Evolutionary conservation across 2,888 invertebrate genomes (phyloP).

Genomic region (Tipula lateralis): DNA sequence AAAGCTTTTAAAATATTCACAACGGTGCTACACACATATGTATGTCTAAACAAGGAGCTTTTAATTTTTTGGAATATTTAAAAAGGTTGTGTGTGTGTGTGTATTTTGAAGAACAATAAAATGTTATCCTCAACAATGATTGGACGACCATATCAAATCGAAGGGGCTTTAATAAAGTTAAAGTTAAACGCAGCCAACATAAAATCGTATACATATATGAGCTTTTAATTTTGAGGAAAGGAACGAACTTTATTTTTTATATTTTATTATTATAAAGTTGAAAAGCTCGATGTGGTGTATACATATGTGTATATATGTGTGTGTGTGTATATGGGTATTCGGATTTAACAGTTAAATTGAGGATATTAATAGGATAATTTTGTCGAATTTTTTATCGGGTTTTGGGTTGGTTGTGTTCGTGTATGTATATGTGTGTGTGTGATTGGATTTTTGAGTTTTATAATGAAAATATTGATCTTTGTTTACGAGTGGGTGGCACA

Average conservation of each 20-base stretch:
- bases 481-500: too few relatives aligned
- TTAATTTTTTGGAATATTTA: constrained; percentile 14
- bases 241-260: background rate
- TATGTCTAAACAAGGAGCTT: background rate
- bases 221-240: background rate
- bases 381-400: background rate
- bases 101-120: background rate
- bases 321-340: background rate
- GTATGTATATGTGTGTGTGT: too few relatives aligned
- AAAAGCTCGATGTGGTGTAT: background rate
- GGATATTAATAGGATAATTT: background rate
- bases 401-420: too few relatives aligned
- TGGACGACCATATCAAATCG: background rate
- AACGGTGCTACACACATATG: background rate
- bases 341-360: background rate
- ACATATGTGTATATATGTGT: background rate
- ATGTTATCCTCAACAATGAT: background rate
- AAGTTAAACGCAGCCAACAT: background rate
- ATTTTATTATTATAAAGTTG: background rate
- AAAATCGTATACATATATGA: background rate
- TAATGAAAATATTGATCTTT: background rate
- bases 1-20: constrained; percentile 14
- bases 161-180: background rate
- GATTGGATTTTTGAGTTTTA: background rate
- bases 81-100: background rate